Evolutionary conservation across 2,797 vertebrate species (phyloP).

Genomic region (Acropternis orthonyx): DNA sequence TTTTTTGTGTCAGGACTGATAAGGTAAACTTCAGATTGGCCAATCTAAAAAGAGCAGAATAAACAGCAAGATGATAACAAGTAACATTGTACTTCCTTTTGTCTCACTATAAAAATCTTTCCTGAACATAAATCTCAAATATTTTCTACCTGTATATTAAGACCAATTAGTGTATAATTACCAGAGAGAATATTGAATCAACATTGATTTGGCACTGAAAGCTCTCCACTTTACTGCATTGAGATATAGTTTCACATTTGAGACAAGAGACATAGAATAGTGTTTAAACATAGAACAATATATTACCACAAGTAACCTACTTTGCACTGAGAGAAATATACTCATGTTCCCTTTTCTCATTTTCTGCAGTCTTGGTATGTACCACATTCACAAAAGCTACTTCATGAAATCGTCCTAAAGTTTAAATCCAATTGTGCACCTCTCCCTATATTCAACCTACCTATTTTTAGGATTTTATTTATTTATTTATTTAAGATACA

Average conservation of each 20-base stretch:
- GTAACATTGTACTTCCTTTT: not conserved
- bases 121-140: not conserved
- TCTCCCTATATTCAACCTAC: not conserved
- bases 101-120: not conserved
- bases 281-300: not conserved
- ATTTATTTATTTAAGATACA: not conserved
- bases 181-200: not conserved
- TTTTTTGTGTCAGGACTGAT: constrained; percentile 98
- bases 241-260: not conserved
- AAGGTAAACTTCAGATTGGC: constrained; percentile 93
- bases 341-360: not conserved
- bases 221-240: not conserved
- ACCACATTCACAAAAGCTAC: not conserved
- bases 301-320: not conserved
- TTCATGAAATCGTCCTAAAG: not conserved
- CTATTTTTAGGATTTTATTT: not conserved
- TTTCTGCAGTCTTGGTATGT: not conserved
- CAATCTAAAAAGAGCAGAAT: constrained; percentile 82
- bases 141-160: not conserved
- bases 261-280: not conserved
- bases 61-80: constrained; percentile 9
- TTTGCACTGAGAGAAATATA: not conserved
- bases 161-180: not conserved
- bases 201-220: not conserved
- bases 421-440: not conserved